phyloP scores from a whole-genome alignment of 2,888 invertebrate genomes.

The Tachystola acroxantha region DNA sequence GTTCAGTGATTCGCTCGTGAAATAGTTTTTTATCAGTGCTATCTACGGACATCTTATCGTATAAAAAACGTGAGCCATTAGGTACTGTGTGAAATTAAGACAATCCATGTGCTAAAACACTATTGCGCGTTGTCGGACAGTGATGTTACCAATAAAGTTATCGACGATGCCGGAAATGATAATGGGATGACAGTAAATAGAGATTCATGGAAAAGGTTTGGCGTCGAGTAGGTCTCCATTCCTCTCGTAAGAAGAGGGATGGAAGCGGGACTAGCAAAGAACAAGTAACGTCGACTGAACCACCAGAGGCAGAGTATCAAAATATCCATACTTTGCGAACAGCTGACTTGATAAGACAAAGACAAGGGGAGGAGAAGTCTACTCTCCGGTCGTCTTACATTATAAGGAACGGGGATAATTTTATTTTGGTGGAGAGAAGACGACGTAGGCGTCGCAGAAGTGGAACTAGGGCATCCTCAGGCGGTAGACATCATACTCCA shows the following conservation, averaged over 20 bases:
- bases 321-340: constrained; percentile 71
- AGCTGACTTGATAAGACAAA: constrained; percentile 72
- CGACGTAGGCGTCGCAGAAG: constrained; percentile 65
- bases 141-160: too few species aligned
- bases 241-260: constrained; percentile 78
- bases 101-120: too few species aligned
- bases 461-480: constrained; percentile 68
- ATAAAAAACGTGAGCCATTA: not conserved
- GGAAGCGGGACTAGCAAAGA: constrained; percentile 71
- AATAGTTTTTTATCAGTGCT: constrained; percentile 26
- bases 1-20: constrained; percentile 37
- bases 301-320: constrained; percentile 71
- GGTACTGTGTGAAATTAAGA: not conserved
- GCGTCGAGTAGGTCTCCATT: constrained; percentile 77
- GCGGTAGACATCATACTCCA: constrained; percentile 64
- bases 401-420: constrained; percentile 72
- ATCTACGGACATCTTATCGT: constrained; percentile 21
- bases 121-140: constrained; percentile 4
- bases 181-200: constrained; percentile 74
- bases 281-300: constrained; percentile 53
- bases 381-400: constrained; percentile 72
- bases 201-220: constrained; percentile 78
- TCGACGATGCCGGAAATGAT: constrained; percentile 31
- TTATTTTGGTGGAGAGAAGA: constrained; percentile 69
- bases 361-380: constrained; percentile 71